Conservation (phyloP, 2,888 invertebrate species). For the Luperina nickerlii region DNA sequence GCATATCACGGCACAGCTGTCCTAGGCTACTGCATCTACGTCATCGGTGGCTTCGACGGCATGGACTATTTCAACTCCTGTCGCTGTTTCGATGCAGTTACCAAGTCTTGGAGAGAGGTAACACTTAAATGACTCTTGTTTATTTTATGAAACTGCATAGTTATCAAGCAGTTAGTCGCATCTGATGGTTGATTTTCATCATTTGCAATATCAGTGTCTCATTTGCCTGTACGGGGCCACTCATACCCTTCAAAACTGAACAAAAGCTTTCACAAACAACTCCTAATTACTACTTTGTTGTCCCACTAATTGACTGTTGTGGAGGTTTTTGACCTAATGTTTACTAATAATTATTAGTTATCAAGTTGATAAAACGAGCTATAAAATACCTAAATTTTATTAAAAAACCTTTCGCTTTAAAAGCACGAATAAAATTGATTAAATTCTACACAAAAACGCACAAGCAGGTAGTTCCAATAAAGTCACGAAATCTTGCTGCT, state of each 20-base stretch:
- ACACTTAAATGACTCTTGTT: background rate
- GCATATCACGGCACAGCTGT: constrained; percentile 98
- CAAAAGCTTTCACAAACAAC: background rate
- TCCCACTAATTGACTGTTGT: background rate
- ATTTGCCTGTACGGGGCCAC: background rate
- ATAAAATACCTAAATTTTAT: background rate
- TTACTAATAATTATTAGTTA: background rate
- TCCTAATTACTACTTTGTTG: too few relatives aligned
- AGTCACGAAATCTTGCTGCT: background rate
- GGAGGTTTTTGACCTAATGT: background rate
- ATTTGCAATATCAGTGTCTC: background rate
- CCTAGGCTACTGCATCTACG: constrained; percentile 95
- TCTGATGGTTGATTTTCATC: background rate
- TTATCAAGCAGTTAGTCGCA: background rate
- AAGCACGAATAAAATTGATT: background rate
- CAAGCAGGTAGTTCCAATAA: background rate
- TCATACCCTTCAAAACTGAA: background rate
- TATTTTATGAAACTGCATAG: background rate
- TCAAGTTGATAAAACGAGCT: background rate
- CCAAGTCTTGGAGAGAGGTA: constrained; percentile 95
- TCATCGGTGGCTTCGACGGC: constrained; percentile 98
- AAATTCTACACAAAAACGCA: background rate
- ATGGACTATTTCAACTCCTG: constrained; percentile 96
- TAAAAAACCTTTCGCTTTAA: too few relatives aligned
- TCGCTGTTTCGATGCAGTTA: constrained; percentile 96